A percentile compares a stretch with the other conserved stretches of the same genome.
Conservation (phyloP, 1,140 invertebrate species). For the Drosophila takahashii region DNA sequence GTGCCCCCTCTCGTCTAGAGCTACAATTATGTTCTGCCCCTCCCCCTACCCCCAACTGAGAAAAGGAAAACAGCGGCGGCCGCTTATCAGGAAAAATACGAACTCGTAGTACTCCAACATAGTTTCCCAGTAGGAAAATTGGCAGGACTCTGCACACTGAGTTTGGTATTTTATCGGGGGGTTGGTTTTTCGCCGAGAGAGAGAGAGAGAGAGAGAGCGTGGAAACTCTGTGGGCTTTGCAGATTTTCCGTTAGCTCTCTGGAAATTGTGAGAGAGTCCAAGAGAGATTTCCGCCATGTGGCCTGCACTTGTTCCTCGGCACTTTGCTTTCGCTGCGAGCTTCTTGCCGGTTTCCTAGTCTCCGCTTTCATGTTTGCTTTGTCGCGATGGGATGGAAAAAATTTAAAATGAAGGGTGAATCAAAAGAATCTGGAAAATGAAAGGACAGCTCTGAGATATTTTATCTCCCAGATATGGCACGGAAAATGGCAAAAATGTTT, state of each 20-base stretch:
- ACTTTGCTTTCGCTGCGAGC: conserved; percentile 61
- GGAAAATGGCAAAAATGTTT: background rate
- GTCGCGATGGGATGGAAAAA: conserved; percentile 17
- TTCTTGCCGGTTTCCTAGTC: conserved; percentile 75
- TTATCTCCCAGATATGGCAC: background rate
- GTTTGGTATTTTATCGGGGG: conserved; percentile 36
- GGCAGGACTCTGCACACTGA: conserved; percentile 67
- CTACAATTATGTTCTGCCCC: conserved; percentile 54
- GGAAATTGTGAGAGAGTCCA: background rate
- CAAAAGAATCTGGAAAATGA: conserved; percentile 8
- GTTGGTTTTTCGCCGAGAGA: conserved; percentile 56
- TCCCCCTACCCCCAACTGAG: background rate
- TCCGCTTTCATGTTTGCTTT: conserved; percentile 76
- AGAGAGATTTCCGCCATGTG: conserved; percentile 44
- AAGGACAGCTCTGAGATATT: conserved; percentile 1
- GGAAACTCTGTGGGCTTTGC: conserved; percentile 46
- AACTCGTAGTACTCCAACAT: conserved; percentile 64
- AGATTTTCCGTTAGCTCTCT: conserved; percentile 37
- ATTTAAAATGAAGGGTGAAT: conserved; percentile 6
- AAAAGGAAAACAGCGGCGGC: conserved; percentile 28
- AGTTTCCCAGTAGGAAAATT: conserved; percentile 64
- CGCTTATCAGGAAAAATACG: conserved; percentile 74
- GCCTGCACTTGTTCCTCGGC: conserved; percentile 70
- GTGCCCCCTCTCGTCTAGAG: conserved; percentile 35
- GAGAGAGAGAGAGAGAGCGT: background rate